A percentile compares a stretch with the other conserved stretches of the same genome.
Conservation (phyloP, 2,113 vertebrate genomes). For the Benitochromis conjunctus region DNA sequence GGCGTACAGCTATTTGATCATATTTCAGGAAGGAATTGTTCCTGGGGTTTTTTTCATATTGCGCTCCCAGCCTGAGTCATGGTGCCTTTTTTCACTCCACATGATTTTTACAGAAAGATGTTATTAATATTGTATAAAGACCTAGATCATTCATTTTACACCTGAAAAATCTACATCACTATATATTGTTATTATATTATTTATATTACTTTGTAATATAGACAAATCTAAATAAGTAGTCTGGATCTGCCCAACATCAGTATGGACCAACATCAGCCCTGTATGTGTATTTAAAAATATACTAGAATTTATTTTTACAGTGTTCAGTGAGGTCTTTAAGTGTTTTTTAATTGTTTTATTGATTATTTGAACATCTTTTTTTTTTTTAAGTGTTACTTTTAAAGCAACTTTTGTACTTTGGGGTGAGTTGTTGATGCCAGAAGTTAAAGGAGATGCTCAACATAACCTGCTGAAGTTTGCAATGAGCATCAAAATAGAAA, state of each 20-base stretch:
- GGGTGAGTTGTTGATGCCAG: neutral
- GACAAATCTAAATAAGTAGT: neutral
- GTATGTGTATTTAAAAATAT: neutral
- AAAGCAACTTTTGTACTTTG: neutral
- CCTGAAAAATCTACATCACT: neutral
- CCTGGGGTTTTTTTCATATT: neutral
- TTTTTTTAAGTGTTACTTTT: neutral
- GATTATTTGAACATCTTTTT: neutral
- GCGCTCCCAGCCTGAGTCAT: fast-evolving
- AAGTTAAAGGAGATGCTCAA: neutral
- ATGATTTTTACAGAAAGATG: neutral
- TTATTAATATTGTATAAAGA: neutral
- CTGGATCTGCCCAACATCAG: neutral
- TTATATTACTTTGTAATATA: neutral
- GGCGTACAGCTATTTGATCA: neutral
- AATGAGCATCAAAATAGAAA: neutral
- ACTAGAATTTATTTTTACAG: fast-evolving
- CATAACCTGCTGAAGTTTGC: neutral
- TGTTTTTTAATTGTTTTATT: neutral
- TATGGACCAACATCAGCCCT: neutral
- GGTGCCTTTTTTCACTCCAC: neutral
- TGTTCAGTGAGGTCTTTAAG: fast-evolving
- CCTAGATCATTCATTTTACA: neutral
- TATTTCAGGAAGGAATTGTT: neutral
- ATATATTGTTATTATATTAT: neutral